phyloP scores from a whole-genome alignment of 30 jellyfish, hydroid and myxozoan species.

The Turritopsis dohrnii region DNA sequence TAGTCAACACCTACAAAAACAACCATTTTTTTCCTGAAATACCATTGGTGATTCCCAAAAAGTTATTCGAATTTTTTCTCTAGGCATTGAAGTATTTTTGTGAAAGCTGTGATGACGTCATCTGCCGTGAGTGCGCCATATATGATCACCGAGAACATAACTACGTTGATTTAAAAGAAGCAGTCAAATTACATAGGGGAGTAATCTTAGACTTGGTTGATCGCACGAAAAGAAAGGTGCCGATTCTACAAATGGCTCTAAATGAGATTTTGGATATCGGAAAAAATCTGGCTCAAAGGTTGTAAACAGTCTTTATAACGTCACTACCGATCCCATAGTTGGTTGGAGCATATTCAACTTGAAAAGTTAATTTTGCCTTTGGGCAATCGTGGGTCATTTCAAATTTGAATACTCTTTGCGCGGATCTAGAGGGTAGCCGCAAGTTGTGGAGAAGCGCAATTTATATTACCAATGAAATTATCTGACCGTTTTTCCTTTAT shows the following conservation, averaged over 20 bases:
- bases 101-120: constrained; percentile 92
- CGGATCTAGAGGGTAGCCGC: too few relatives aligned
- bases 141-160: constrained; percentile 93
- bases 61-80: too few relatives aligned
- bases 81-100: constrained; percentile 91
- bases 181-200: constrained; percentile 79
- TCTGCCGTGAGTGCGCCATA: constrained; percentile 96
- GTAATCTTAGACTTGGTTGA: constrained; percentile 51
- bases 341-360: too few relatives aligned
- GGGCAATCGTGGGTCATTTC: neutral
- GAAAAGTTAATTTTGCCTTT: neutral
- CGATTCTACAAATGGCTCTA: constrained; percentile 65
- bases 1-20: too few relatives aligned
- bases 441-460: too few relatives aligned
- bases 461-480: too few relatives aligned
- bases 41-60: too few relatives aligned
- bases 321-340: too few relatives aligned
- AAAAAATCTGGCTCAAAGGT: constrained; percentile 63
- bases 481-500: too few relatives aligned
- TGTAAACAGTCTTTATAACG: too few relatives aligned
- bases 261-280: constrained; percentile 66
- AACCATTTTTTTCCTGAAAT: too few relatives aligned
- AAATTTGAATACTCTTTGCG: too few relatives aligned
- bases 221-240: constrained; percentile 62
- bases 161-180: constrained; percentile 88